Base-by-base conservation (phyloP, 2,888 invertebrate genomes). In the Odontothrips loti region DNA sequence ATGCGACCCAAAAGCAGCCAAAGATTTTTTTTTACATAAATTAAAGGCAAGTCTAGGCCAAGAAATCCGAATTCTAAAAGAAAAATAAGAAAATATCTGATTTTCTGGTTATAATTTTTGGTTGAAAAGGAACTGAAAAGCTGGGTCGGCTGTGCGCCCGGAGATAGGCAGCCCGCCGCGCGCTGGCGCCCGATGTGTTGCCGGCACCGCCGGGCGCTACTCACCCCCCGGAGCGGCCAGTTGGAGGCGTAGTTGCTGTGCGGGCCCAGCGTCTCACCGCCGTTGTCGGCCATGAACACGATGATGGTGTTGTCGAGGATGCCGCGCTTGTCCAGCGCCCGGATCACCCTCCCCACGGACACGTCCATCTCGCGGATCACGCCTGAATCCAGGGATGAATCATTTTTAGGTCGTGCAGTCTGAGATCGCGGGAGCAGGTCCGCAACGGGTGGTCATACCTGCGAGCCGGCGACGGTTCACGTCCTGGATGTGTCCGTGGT, bases 401-500 rank as follows among this genome's bases (percentile, higher is more conserved):
- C n/a, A n/a, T n/a, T n/a, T n/a, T n/a, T n/a, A n/a, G n/a, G n/a
- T n/a, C n/a, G n/a, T n/a, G n/a, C 34, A 6, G 34, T 43, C 34
- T 6, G 34, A 43, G 34, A 43, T 6, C 34, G 34, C 34, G 6
- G n/a, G n/a, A n/a, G n/a, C n/a, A n/a, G n/a, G n/a, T n/a, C 34
- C 34, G 3, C 6, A 6, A 6, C 34, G 3, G 34, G 6, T 1
- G 68, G 8, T 11, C 27, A 12, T 0, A 75, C 68, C 68, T 27
- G 68, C 68, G 27, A 75, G 68, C 23, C 9, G 68, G 68, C 68
- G 68, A 1, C 68, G 68, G 68, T 75, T 12, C 1, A 23, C 11
- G 27, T 93, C 91, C 47, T 90, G 88, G 48, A 96, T 92, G 85
- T 94, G 90, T 2, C 90, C 88, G 87, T 94, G 93, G 82, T 81